These are phyloP conservation scores for Andrena minutula DNA, from an alignment of 2,888 invertebrate genomes.

Conservation along the genomic window DNA sequence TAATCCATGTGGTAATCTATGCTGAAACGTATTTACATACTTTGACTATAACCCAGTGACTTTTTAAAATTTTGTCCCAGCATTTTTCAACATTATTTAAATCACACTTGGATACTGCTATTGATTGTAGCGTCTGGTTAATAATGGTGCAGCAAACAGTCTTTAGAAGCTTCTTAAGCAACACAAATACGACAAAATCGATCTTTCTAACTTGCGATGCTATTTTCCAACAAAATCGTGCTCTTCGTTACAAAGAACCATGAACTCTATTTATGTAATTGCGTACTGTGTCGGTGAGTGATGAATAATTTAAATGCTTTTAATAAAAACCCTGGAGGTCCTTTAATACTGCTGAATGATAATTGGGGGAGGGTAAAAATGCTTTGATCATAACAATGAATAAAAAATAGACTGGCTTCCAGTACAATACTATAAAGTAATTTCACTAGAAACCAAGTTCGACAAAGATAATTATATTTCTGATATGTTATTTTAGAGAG, in stretches of 20 bases:
- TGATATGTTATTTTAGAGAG: constrained; percentile 44
- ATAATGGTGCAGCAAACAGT: constrained; percentile 44
- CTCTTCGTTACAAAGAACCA: constrained; percentile 61
- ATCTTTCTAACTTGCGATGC: constrained; percentile 63
- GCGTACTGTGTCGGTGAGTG: constrained; percentile 30
- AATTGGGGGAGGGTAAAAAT: constrained; percentile 42
- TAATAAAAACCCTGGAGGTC: constrained; percentile 39
- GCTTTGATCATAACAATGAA: constrained; percentile 36
- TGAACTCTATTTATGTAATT: constrained; percentile 73
- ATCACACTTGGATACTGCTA: constrained; percentile 32
- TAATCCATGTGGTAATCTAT: constrained; percentile 1
- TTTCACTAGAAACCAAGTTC: constrained; percentile 43
- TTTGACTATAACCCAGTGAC: neutral
- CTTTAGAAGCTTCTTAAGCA: constrained; percentile 69
- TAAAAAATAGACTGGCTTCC: constrained; percentile 56
- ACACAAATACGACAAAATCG: constrained; percentile 42
- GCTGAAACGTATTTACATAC: neutral
- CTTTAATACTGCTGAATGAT: constrained; percentile 36
- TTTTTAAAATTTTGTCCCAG: neutral
- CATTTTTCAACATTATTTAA: neutral
- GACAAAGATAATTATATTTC: constrained; percentile 37
- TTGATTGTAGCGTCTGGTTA: constrained; percentile 67
- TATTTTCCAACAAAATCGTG: constrained; percentile 71
- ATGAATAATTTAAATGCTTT: constrained; percentile 55
- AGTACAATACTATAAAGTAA: constrained; percentile 48